phyloP scores from a whole-genome alignment of 1,140 invertebrate species.

The Pygmarrhopalites habei region DNA sequence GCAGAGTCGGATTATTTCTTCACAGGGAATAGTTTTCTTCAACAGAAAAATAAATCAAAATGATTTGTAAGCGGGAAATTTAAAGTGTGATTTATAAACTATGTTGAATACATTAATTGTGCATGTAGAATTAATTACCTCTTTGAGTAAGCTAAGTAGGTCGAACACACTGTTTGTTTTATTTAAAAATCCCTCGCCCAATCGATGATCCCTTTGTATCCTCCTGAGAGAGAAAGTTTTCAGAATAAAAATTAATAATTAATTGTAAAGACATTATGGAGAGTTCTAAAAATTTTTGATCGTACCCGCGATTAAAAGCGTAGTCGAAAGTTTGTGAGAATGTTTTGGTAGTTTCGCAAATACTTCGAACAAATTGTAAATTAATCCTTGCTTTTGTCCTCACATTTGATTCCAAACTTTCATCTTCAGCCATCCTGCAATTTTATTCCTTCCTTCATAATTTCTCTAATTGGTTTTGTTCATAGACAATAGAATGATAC shows the following conservation, averaged over 20 bases:
- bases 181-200: no score
- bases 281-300: no score
- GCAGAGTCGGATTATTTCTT: constrained; percentile 20
- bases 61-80: not conserved
- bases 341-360: constrained; percentile 13
- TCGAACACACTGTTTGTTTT: no score
- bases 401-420: not conserved
- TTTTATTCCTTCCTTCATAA: no score
- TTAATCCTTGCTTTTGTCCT: constrained; percentile 43
- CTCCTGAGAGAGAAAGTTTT: no score
- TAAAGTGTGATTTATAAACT: not conserved
- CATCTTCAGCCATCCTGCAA: no score
- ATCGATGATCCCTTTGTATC: no score
- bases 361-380: constrained; percentile 11
- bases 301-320: constrained; percentile 17
- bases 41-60: not conserved
- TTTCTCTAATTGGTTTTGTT: no score
- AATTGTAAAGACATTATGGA: no score
- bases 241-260: no score
- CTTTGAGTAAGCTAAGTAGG: not conserved
- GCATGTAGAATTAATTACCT: not conserved
- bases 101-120: not conserved
- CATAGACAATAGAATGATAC: no score
- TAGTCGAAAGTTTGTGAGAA: constrained; percentile 19
- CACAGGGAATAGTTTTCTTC: constrained; percentile 20